Conservation (phyloP, 2,797 vertebrate species). For the Ceryle rudis region DNA sequence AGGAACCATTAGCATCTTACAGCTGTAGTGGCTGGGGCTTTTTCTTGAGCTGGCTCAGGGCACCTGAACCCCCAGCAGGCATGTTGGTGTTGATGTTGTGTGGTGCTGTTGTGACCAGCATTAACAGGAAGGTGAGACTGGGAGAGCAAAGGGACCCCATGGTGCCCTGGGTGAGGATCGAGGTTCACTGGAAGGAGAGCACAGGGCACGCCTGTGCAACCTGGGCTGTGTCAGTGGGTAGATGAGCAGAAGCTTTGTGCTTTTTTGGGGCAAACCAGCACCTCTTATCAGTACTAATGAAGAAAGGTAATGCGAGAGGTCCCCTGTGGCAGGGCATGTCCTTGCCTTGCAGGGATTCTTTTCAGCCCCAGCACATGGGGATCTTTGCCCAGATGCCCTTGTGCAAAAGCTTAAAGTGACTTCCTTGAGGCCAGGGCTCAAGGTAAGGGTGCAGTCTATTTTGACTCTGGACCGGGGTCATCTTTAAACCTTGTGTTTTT, state of each 20-base stretch:
- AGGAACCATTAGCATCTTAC: background rate
- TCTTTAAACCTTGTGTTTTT: background rate
- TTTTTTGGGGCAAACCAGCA: background rate
- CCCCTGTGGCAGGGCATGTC: background rate
- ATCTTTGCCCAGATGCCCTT: background rate
- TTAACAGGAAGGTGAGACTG: background rate
- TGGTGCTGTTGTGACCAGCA: background rate
- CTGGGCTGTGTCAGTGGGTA: background rate
- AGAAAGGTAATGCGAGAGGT: accelerated
- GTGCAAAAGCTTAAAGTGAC: background rate
- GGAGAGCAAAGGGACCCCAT: background rate
- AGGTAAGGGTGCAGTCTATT: background rate
- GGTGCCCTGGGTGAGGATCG: background rate
- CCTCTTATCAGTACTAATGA: background rate
- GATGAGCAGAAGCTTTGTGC: background rate
- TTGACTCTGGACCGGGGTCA: background rate
- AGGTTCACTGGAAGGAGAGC: background rate
- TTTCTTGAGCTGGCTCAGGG: background rate
- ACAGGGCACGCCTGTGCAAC: background rate
- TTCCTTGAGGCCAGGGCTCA: background rate
- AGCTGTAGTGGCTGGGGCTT: background rate
- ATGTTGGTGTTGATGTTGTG: background rate
- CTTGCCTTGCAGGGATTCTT: background rate
- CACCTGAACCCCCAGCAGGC: background rate
- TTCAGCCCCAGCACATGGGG: background rate